Evolutionary conservation across 2,797 vertebrate genomes (phyloP).

Genomic region (Tiaroga cobitis): DNA sequence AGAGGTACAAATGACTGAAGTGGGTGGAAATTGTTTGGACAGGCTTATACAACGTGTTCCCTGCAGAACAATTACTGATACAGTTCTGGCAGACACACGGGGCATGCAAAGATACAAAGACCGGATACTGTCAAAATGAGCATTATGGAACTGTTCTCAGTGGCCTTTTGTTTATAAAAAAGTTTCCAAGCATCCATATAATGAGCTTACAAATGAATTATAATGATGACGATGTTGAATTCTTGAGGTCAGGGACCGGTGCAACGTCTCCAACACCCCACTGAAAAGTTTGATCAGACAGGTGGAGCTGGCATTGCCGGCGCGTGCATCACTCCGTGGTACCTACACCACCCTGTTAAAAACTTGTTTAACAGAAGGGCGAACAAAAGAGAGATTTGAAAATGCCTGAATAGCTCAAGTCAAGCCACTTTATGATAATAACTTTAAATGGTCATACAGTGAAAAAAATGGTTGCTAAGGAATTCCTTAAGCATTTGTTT

Average conservation of each 20-base stretch:
- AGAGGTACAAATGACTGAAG: conserved; percentile 20
- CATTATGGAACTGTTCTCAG: neutral
- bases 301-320: conserved; percentile 44
- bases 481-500: conserved; percentile 25
- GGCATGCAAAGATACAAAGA: neutral
- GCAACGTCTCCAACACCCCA: conserved; percentile 8
- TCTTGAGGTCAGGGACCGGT: conserved; percentile 17
- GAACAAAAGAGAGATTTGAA: conserved; percentile 34
- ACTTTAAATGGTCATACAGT: conserved; percentile 13
- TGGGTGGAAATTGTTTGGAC: conserved; percentile 29
- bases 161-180: neutral
- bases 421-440: conserved; percentile 35
- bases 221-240: neutral
- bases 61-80: conserved; percentile 18
- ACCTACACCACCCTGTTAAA: conserved; percentile 36
- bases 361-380: conserved; percentile 25
- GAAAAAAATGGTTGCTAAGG: conserved; percentile 1
- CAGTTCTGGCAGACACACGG: neutral
- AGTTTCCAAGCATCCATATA: neutral
- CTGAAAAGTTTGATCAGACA: conserved; percentile 37
- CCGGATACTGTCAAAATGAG: neutral
- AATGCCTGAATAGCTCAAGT: conserved; percentile 2
- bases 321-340: conserved; percentile 34
- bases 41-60: conserved; percentile 11
- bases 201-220: neutral